Conservation (phyloP, 2,113 vertebrate genomes). For the Orycteropus afer region DNA sequence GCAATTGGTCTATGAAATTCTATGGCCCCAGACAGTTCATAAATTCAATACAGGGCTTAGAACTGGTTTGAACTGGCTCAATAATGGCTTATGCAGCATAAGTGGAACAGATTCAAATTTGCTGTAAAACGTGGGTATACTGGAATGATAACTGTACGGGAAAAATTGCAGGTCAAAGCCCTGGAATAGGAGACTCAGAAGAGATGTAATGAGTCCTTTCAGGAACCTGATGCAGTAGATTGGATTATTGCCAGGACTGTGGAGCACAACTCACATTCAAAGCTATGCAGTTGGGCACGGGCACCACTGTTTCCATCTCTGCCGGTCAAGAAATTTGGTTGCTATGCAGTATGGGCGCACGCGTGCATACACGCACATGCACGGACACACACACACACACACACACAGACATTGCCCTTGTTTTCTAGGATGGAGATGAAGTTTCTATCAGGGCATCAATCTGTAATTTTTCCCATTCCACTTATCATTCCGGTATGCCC, state of each 20-base stretch:
- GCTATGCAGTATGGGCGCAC: too few species aligned
- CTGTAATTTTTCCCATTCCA: not conserved
- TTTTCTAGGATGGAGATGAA: not conserved
- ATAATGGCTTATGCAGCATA: too few species aligned
- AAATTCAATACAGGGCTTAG: conserved; percentile 33
- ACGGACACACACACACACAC: too few species aligned
- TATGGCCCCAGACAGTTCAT: not conserved
- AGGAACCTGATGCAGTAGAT: not conserved
- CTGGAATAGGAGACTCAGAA: not conserved
- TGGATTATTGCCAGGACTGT: not conserved
- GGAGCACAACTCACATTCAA: too few species aligned
- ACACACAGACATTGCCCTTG: not conserved
- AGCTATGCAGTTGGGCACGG: not conserved
- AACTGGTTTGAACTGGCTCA: too few species aligned
- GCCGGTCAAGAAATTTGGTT: not conserved
- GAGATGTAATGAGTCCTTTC: not conserved
- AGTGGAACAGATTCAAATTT: too few species aligned
- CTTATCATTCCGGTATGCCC: not conserved
- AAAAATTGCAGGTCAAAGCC: too few species aligned
- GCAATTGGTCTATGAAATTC: conserved; percentile 40
- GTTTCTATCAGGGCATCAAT: not conserved
- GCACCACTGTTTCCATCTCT: not conserved
- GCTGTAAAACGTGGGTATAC: too few species aligned
- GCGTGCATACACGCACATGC: too few species aligned
- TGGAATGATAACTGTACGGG: too few species aligned